Evolutionary conservation across 2,113 vertebrate species (phyloP).

Genomic region (Aphelocoma coerulescens): DNA sequence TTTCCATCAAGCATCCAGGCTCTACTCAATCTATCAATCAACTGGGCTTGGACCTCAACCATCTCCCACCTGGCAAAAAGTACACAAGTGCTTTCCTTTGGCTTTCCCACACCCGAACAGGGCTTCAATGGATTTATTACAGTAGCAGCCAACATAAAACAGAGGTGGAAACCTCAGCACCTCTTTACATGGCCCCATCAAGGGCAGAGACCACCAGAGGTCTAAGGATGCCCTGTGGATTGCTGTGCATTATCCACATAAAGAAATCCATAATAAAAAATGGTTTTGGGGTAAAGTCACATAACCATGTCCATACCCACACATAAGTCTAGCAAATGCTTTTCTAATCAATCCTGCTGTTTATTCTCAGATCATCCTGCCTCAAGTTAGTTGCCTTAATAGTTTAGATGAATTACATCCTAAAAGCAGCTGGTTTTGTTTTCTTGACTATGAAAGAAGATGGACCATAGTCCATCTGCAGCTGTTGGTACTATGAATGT

Average conservation of each 20-base stretch:
- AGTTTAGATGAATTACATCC: neutral
- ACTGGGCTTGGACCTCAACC: neutral
- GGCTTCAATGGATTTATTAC: neutral
- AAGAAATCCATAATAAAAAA: neutral
- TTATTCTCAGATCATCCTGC: neutral
- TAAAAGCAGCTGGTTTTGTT: neutral
- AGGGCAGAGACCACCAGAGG: neutral
- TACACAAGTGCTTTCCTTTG: neutral
- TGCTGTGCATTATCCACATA: neutral
- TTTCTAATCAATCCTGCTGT: neutral
- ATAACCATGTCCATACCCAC: neutral
- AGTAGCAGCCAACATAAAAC: neutral
- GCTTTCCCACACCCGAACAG: neutral
- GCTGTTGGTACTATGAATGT: neutral
- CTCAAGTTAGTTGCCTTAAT: neutral
- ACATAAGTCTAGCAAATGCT: neutral
- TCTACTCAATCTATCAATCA: neutral
- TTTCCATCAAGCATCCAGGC: constrained; percentile 10
- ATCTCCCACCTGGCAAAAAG: neutral
- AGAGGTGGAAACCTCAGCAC: neutral
- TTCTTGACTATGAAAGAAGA: neutral
- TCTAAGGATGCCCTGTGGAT: neutral
- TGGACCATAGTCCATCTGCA: neutral
- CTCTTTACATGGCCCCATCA: neutral
- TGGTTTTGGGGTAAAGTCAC: neutral